phyloP scores from a whole-genome alignment of 2,888 invertebrate genomes.

The Scaptomyza parva region DNA sequence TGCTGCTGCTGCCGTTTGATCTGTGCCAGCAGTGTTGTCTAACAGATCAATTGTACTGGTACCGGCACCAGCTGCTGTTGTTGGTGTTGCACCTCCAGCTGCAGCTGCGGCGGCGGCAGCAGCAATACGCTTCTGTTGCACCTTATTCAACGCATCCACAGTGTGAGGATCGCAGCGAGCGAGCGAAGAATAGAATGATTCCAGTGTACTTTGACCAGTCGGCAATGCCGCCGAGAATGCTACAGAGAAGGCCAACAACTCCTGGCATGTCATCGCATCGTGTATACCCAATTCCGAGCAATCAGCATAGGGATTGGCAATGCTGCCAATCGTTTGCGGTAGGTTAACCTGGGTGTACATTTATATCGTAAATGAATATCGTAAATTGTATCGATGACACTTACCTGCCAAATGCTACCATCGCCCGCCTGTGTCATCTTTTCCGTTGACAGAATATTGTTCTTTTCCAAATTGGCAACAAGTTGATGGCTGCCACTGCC shows the following conservation, averaged over 20 bases:
- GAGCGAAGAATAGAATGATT: conserved; percentile 92
- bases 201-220: conserved; percentile 93
- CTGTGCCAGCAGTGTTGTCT: background rate
- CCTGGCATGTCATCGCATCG: conserved; percentile 89
- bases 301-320: conserved; percentile 84
- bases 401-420: conserved; percentile 89
- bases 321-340: conserved; percentile 85
- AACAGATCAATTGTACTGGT: conserved; percentile 1
- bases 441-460: conserved; percentile 91
- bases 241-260: conserved; percentile 95
- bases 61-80: background rate
- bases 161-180: conserved; percentile 88
- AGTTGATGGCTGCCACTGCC: conserved; percentile 7
- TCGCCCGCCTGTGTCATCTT: conserved; percentile 95
- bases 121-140: conserved; percentile 77
- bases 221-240: conserved; percentile 96
- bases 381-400: conserved; percentile 7
- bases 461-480: conserved; percentile 83
- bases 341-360: conserved; percentile 84
- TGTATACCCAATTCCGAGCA: conserved; percentile 86
- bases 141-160: conserved; percentile 79
- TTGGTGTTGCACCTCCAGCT: conserved; percentile 29
- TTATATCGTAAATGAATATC: too few species aligned
- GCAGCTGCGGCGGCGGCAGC: conserved; percentile 77
- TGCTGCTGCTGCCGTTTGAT: background rate